Base-by-base conservation (phyloP, 2,888 invertebrate species). In the Hipparchia semele region DNA sequence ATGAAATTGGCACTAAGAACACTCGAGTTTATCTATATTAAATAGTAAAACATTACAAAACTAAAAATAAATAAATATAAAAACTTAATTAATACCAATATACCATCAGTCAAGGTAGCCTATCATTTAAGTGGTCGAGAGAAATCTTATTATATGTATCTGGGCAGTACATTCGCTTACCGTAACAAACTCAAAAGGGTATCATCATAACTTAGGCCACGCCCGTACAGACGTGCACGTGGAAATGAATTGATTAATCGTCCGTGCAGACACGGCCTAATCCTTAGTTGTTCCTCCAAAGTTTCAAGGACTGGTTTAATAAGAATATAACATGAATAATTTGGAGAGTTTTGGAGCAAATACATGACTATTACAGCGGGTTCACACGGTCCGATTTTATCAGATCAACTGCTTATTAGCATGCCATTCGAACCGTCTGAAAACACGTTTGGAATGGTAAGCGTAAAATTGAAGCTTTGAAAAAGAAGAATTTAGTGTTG, bases 101-200 rank as follows among this genome's bases (percentile, higher is more conserved):
- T 72, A 77, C 69, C 68, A 74, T 65, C 67, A 69, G 53, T 73
- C 45, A 64, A 73, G 51, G 13, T 65, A 39, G 66, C 71, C 76
- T 76, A 76, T 58, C 69, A 67, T 71, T 54, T 70, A 72, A 74
- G 73, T 79, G 78, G 79, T 79, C 78, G 69, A 78, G 51, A 61
- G 66, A 77, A 73, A 76, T 68, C 77, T 76, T 77, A 75, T 58
- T 51, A 75, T 39, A n/a, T 46, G 45, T 77, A 77, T 58, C 70
- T 70, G 77, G 79, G 79, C 79, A 79, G 78, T 79, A 77, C 71
- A 73, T 71, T 60, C 10, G 49, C 46, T 49, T 33, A 23, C 39
- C 45, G 45, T 7, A 67, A 23, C 23, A 10, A 68, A 54, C 13
- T 59, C 23, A 5, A 54, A 68, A 8, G 67, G 64, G 1, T 23